A percentile compares a stretch with the other conserved stretches of the same genome.
Conservation (phyloP, 2,888 invertebrate genomes). For the Cantharis nigra region DNA sequence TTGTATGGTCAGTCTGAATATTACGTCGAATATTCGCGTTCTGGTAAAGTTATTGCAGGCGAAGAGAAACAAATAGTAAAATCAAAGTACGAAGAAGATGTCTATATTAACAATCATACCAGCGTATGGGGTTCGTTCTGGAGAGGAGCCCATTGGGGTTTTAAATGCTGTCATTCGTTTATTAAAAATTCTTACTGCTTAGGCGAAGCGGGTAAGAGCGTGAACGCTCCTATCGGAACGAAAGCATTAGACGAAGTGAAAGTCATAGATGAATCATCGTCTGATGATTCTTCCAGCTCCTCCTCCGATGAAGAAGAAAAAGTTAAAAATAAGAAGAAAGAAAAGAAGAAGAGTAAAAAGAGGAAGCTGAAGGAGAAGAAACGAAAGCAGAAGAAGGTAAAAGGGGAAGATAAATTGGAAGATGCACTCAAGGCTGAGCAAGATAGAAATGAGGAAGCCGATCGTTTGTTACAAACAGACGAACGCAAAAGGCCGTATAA, state of each 20-base stretch:
- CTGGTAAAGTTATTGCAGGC: slow-evolving; percentile 85
- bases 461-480: slow-evolving; percentile 71
- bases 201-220: slow-evolving; percentile 69
- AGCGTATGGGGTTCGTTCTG: slow-evolving; percentile 97
- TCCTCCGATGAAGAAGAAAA: slow-evolving; percentile 32
- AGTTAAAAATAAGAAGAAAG: slow-evolving; percentile 31
- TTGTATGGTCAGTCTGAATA: slow-evolving; percentile 93
- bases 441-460: slow-evolving; percentile 63
- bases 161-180: slow-evolving; percentile 91
- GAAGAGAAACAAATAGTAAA: slow-evolving; percentile 85
- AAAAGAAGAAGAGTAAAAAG: slow-evolving; percentile 49
- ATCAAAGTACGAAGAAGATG: slow-evolving; percentile 93
- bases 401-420: slow-evolving; percentile 62
- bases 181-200: slow-evolving; percentile 89
- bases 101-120: slow-evolving; percentile 89
- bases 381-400: slow-evolving; percentile 46
- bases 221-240: slow-evolving; percentile 37
- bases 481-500: slow-evolving; percentile 94
- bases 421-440: slow-evolving; percentile 71
- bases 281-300: slow-evolving; percentile 23
- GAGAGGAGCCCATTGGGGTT: slow-evolving; percentile 94
- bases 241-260: slow-evolving; percentile 35
- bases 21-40: slow-evolving; percentile 93
- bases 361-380: slow-evolving; percentile 56
- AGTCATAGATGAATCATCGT: slow-evolving; percentile 25